phyloP scores from a whole-genome alignment of 2,888 invertebrate species.

The Ormyrus rosae region DNA sequence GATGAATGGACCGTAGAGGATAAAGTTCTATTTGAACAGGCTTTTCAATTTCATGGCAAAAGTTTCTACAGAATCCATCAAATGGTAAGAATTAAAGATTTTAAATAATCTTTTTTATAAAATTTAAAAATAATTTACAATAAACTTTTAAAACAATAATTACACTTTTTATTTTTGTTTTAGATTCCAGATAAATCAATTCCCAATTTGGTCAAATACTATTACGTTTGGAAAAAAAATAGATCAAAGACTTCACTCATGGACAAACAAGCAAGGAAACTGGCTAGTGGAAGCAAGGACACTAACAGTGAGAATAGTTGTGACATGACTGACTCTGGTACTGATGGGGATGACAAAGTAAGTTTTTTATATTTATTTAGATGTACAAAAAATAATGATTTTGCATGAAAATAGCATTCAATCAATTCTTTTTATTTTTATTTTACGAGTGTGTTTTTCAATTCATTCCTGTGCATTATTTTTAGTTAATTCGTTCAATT shows the following conservation, averaged over 20 bases:
- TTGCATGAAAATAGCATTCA: slow-evolving; percentile 59
- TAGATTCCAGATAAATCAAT: slow-evolving; percentile 98
- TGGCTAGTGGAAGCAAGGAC: slow-evolving; percentile 79
- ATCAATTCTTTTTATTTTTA: slow-evolving; percentile 56
- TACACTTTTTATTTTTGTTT: background rate
- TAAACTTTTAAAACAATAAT: slow-evolving; percentile 12
- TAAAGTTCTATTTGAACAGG: slow-evolving; percentile 98
- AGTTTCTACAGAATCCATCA: slow-evolving; percentile 97
- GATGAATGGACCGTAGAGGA: slow-evolving; percentile 99
- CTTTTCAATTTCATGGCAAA: slow-evolving; percentile 98
- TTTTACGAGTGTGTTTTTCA: slow-evolving; percentile 48
- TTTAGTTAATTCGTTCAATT: slow-evolving; percentile 43
- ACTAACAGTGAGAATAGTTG: slow-evolving; percentile 87
- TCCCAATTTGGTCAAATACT: slow-evolving; percentile 96
- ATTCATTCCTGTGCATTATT: slow-evolving; percentile 47
- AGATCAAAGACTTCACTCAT: slow-evolving; percentile 93
- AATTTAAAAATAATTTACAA: slow-evolving; percentile 11
- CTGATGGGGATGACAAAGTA: slow-evolving; percentile 95
- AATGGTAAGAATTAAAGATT: slow-evolving; percentile 83
- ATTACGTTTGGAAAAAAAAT: slow-evolving; percentile 99
- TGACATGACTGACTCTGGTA: slow-evolving; percentile 86
- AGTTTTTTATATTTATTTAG: slow-evolving; percentile 67
- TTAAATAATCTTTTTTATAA: slow-evolving; percentile 2
- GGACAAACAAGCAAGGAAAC: slow-evolving; percentile 88
- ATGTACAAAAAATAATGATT: slow-evolving; percentile 47